Evolutionary conservation across 2,888 invertebrate species (phyloP).

Genomic region (Papilio gigon): DNA sequence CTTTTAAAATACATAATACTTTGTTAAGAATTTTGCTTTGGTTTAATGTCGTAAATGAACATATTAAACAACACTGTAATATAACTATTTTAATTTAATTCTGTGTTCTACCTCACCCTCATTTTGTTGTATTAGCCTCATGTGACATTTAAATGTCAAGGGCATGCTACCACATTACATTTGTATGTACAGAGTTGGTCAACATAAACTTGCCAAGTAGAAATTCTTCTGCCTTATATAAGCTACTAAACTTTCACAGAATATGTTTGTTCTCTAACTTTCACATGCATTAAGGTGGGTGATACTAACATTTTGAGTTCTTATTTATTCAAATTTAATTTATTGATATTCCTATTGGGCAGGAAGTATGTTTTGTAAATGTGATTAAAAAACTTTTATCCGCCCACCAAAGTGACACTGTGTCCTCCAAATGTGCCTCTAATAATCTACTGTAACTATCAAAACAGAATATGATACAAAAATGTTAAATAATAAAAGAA

Average conservation of each 20-base stretch:
- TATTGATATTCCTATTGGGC: too few relatives aligned
- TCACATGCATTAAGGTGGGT: neutral
- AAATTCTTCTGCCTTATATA: conserved; percentile 19
- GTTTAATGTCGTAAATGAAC: neutral
- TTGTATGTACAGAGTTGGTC: conserved; percentile 17
- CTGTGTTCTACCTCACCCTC: neutral
- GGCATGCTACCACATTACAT: conserved; percentile 20
- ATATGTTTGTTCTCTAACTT: conserved; percentile 21
- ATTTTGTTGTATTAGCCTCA: neutral
- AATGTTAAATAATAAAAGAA: neutral
- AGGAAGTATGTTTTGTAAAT: too few relatives aligned
- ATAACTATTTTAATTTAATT: neutral
- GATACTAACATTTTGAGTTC: too few relatives aligned
- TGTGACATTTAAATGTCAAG: conserved; percentile 31
- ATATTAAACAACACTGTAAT: neutral
- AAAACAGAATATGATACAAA: neutral
- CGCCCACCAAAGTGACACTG: neutral
- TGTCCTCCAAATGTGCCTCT: too few relatives aligned
- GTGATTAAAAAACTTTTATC: neutral
- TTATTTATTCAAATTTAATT: too few relatives aligned
- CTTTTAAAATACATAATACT: neutral
- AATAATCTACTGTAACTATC: too few relatives aligned
- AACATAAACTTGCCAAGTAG: conserved; percentile 4
- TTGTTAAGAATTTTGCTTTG: neutral
- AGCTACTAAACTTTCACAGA: conserved; percentile 15